Conservation (phyloP, 2,113 vertebrate species). For the Oenanthe oenanthe region DNA sequence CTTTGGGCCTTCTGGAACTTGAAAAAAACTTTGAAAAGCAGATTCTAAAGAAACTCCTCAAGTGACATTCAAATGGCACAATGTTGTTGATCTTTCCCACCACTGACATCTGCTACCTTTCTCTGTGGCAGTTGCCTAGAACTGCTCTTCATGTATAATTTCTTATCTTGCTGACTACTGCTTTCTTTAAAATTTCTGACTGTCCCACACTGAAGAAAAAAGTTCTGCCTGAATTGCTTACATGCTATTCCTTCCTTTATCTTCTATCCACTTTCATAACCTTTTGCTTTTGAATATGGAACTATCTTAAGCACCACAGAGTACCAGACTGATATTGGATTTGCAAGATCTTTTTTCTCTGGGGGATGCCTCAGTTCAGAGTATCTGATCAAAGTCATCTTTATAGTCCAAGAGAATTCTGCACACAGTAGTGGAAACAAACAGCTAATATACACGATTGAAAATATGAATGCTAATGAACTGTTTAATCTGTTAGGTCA, state of each 20-base stretch:
- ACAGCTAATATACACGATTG: background rate
- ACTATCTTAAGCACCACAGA: conserved; percentile 5
- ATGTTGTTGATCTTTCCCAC: background rate
- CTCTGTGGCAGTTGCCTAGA: background rate
- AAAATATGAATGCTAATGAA: conserved; percentile 21
- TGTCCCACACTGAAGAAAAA: background rate
- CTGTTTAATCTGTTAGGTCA: background rate
- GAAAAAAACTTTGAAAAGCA: background rate
- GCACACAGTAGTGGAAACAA: conserved; percentile 23
- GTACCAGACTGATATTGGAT: background rate
- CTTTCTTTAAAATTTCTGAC: background rate
- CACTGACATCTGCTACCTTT: background rate
- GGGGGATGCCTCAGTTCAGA: background rate
- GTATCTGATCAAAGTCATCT: background rate
- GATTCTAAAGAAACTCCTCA: background rate
- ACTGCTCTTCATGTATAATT: background rate
- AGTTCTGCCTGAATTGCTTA: background rate
- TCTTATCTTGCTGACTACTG: background rate
- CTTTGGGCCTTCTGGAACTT: background rate
- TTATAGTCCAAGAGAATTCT: background rate
- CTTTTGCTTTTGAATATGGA: background rate
- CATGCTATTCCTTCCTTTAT: background rate
- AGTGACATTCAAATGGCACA: background rate
- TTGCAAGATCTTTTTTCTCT: background rate
- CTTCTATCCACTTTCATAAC: background rate